Conservation (phyloP, 2,113 vertebrate genomes). For the Pluvianellus socialis region DNA sequence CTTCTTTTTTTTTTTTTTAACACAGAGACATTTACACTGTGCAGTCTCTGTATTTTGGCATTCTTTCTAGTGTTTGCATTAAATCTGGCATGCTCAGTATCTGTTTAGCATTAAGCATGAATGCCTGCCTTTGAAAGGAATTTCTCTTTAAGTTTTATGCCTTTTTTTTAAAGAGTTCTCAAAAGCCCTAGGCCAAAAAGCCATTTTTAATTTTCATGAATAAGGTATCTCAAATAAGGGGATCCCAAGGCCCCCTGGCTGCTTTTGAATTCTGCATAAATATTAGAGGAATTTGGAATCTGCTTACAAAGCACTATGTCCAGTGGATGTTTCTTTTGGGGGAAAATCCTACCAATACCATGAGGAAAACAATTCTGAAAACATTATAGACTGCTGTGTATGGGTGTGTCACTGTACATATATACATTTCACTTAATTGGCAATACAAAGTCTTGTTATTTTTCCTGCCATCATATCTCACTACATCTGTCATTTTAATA, state of each 20-base stretch:
- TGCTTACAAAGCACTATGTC: neutral
- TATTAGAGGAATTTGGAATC: neutral
- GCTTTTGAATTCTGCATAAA: neutral
- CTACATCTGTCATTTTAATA: neutral
- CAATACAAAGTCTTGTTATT: neutral
- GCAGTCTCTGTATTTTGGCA: neutral
- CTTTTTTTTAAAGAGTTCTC: neutral
- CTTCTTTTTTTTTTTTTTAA: neutral
- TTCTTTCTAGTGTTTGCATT: neutral
- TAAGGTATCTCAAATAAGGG: neutral
- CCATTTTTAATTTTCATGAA: slow-evolving; percentile 8
- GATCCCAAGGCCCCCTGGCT: neutral
- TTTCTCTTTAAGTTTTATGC: slow-evolving; percentile 17
- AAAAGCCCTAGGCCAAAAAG: neutral
- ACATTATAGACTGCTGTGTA: neutral
- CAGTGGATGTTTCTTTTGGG: neutral
- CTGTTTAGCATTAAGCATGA: slow-evolving; percentile 44
- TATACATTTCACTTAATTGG: neutral
- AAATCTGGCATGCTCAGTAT: neutral
- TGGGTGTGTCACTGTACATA: neutral
- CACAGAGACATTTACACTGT: neutral
- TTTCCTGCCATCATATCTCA: neutral
- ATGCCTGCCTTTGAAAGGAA: neutral
- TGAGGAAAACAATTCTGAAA: neutral
- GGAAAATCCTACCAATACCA: neutral